phyloP scores from a whole-genome alignment of 2,888 invertebrate genomes.

The Brassicogethes aeneus region DNA sequence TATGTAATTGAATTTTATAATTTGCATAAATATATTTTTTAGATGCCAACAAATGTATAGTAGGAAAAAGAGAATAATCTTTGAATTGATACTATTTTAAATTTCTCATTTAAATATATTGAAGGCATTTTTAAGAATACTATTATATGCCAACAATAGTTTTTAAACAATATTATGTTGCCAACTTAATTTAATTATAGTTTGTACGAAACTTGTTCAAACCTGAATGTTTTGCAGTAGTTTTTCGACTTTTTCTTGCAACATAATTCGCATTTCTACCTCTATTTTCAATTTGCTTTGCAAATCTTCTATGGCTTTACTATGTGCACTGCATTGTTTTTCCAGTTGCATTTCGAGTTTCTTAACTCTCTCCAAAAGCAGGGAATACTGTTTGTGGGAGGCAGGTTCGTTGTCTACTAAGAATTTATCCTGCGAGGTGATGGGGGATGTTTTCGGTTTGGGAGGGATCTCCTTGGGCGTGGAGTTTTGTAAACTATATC shows the following conservation, averaged over 20 bases:
- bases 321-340: slow-evolving; percentile 49
- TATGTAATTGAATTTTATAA: too few species aligned
- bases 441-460: slow-evolving; percentile 8
- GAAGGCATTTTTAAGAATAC: too few species aligned
- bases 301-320: slow-evolving; percentile 56
- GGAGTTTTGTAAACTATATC: slow-evolving; percentile 3
- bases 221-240: slow-evolving; percentile 64
- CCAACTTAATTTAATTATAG: too few species aligned
- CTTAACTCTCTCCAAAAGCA: slow-evolving; percentile 42
- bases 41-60: too few species aligned
- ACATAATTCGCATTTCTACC: slow-evolving; percentile 51
- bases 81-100: too few species aligned
- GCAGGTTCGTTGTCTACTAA: slow-evolving; percentile 14
- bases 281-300: slow-evolving; percentile 52
- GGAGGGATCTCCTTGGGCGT: neutral
- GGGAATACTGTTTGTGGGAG: slow-evolving; percentile 30
- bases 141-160: too few species aligned
- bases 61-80: too few species aligned
- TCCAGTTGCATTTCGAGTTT: slow-evolving; percentile 51
- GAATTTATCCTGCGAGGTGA: slow-evolving; percentile 4
- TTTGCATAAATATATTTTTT: too few species aligned
- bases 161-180: neutral
- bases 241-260: slow-evolving; percentile 61
- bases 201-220: slow-evolving; percentile 33
- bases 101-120: too few species aligned